Base-by-base conservation (phyloP, 2,888 invertebrate species). In the Macropis europaea region DNA sequence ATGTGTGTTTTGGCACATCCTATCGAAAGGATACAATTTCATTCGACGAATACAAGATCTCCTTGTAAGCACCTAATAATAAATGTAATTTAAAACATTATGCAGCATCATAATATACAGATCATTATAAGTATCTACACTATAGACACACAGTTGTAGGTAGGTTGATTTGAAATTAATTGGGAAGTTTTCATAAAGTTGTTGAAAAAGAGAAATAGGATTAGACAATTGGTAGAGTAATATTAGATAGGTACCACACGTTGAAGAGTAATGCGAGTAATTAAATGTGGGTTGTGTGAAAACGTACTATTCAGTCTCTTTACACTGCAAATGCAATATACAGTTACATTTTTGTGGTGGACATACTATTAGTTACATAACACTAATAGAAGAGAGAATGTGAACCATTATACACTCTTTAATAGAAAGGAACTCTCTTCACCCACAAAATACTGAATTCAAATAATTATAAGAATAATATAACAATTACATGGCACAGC, bases 251-350 rank as follows among this genome's bases (percentile, higher is more conserved):
- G 26, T n/a, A 19, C 43, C 36, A 36, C 9, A 60, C 9, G 7
- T 60, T 61, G 62, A 60, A 60, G 28, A 43, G 34, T 66, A 64
- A 64, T 60, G 47, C 40, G 59, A 48, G 42, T 43, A 43, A 43
- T 42, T 32, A 40, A 54, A 52, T 26, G 34, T n/a, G 13, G 13
- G 38, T 26, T 28, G 15, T 24, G 11, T 15, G 11, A 56, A 43
- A 30, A 32, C 43, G 17, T 28, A 9, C 9, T 22, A 5, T 9
- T 42, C 3, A 3, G 3, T n/a, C 7, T 13, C 11, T 30, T 26
- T 19, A 11, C 9, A 7, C 30, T 19, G 11, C 9, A 13, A 30
- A n/a, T 17, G n/a, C 45, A 36, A 50, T 42, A 30, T 38, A 38
- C n/a, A n/a, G n/a, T n/a, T n/a, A n/a, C 4, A 34, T 15, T 32